A percentile compares a stretch with the other conserved stretches of the same genome.
Conservation (phyloP, 2,113 vertebrate genomes). For the Megalops atlanticus region DNA sequence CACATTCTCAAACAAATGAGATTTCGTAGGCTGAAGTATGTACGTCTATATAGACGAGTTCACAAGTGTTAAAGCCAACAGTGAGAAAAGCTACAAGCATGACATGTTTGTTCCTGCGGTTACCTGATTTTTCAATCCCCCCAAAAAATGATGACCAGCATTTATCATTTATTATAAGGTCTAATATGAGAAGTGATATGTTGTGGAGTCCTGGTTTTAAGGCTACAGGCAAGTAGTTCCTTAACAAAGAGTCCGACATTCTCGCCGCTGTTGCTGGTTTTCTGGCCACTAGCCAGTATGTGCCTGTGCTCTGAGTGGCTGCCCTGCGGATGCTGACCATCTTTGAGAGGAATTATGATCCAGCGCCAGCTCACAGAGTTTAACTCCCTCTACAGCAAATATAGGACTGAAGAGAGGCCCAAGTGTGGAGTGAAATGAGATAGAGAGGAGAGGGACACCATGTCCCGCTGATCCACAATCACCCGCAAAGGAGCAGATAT, state of each 20-base stretch:
- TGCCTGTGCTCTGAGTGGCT: not conserved
- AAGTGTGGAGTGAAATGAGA: slow-evolving; percentile 38
- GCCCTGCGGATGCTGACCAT: not conserved
- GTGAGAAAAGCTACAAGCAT: not conserved
- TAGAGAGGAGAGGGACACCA: slow-evolving; percentile 25
- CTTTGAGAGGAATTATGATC: not conserved
- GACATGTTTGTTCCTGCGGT: not conserved
- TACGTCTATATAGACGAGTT: not conserved
- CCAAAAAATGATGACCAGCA: not conserved
- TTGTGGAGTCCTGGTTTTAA: not conserved
- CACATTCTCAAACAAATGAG: not conserved
- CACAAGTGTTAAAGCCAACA: not conserved
- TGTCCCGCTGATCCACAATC: not conserved
- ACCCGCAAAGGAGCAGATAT: not conserved
- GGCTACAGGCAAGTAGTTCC: not conserved
- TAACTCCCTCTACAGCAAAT: slow-evolving; percentile 37
- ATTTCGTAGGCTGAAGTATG: not conserved
- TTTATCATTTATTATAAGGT: not conserved
- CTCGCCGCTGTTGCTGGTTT: too few relatives aligned
- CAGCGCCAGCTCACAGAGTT: too few relatives aligned
- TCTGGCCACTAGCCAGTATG: too few relatives aligned
- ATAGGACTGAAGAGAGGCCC: slow-evolving; percentile 44
- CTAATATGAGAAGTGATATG: not conserved
- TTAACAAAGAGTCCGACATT: not conserved
- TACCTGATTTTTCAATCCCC: too few relatives aligned